These are phyloP conservation scores for Solenopsis fugax DNA, from an alignment of 1,140 invertebrate genomes.

Conservation along the genomic window DNA sequence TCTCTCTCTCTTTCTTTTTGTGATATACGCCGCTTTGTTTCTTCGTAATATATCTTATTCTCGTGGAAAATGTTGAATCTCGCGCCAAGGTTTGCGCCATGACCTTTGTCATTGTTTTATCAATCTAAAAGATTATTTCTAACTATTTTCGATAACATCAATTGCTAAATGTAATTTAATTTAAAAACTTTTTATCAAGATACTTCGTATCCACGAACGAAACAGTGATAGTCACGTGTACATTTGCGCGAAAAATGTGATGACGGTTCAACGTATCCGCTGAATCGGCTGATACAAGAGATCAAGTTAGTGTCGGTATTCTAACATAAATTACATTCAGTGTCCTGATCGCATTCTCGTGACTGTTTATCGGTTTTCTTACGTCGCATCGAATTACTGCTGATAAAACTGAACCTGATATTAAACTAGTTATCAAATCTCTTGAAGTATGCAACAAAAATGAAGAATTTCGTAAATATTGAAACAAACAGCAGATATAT, in stretches of 20 bases:
- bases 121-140: slow-evolving; percentile 22
- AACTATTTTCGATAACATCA: background rate
- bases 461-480: slow-evolving; percentile 54
- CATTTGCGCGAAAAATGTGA: slow-evolving; percentile 69
- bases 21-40: slow-evolving; percentile 18
- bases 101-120: slow-evolving; percentile 10
- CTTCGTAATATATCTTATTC: background rate
- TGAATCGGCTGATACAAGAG: slow-evolving; percentile 25
- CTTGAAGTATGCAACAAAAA: background rate
- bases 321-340: slow-evolving; percentile 38
- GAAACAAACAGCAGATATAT: slow-evolving; percentile 2
- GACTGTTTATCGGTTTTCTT: slow-evolving; percentile 60
- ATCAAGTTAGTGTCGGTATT: slow-evolving; percentile 43
- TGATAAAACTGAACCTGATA: slow-evolving; percentile 60
- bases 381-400: slow-evolving; percentile 68
- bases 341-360: slow-evolving; percentile 38
- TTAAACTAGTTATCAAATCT: slow-evolving; percentile 46
- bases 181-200: slow-evolving; percentile 4
- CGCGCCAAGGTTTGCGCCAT: background rate
- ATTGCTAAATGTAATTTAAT: background rate
- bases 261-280: slow-evolving; percentile 55
- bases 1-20: background rate
- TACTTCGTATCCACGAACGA: slow-evolving; percentile 12
- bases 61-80: slow-evolving; percentile 18
- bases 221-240: slow-evolving; percentile 45